Conservation (phyloP, 2,888 invertebrate genomes). For the Anticlea derivata region DNA sequence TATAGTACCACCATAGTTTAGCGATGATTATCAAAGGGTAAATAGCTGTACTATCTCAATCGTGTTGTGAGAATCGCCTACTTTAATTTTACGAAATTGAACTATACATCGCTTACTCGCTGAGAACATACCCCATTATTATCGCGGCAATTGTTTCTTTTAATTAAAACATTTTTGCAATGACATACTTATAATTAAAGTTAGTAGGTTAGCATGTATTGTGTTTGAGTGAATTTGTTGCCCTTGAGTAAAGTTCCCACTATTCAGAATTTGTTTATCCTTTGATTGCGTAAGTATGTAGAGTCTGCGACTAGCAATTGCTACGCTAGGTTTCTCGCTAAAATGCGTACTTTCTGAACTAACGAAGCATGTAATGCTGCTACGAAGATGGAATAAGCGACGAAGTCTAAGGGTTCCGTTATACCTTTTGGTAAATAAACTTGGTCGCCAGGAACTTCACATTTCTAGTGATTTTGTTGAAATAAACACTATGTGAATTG, state of each 20-base stretch:
- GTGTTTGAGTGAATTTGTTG: neutral
- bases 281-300: constrained; percentile 13
- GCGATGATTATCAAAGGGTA: too few relatives aligned
- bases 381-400: too few relatives aligned
- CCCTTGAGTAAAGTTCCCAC: constrained; percentile 25
- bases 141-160: constrained; percentile 20
- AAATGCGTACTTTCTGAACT: too few relatives aligned
- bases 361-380: too few relatives aligned
- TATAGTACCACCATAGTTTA: too few relatives aligned
- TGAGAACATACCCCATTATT: constrained; percentile 20
- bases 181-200: constrained; percentile 6
- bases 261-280: constrained; percentile 10
- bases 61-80: constrained; percentile 17
- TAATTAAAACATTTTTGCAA: constrained; percentile 25
- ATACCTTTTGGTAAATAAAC: too few relatives aligned
- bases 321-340: too few relatives aligned
- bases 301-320: neutral
- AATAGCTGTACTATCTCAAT: too few relatives aligned
- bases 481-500: too few relatives aligned
- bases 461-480: too few relatives aligned
- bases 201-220: constrained; percentile 3
- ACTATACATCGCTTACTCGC: constrained; percentile 3
- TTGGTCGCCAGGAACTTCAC: too few relatives aligned
- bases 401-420: too few relatives aligned
- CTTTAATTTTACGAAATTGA: constrained; percentile 10